Percentiles rank a stretch among this genome's conserved stretches.
Conservation (phyloP, 30 jellyfish, hydroid and myxozoan genomes). For the Cassiopea andromeda region DNA sequence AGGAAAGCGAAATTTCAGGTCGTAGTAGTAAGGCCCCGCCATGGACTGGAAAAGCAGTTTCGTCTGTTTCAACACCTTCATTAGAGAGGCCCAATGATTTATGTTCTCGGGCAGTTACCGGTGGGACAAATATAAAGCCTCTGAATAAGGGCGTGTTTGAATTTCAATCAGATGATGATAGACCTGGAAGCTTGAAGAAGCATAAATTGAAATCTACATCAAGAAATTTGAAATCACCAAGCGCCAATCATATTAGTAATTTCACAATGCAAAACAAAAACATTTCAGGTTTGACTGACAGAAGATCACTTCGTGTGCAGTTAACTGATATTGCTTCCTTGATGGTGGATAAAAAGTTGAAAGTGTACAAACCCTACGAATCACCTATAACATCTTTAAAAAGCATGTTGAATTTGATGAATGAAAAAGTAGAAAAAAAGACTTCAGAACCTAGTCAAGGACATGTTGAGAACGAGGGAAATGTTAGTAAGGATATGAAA, state of each 20-base stretch:
- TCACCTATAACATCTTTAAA: not conserved
- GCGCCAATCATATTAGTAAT: not conserved
- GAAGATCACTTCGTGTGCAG: constrained; percentile 4
- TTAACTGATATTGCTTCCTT: not conserved
- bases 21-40: too few species aligned
- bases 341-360: not conserved
- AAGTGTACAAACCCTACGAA: not conserved
- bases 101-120: not conserved
- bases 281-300: not conserved
- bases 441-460: not conserved
- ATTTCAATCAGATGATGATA: not conserved
- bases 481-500: too few species aligned
- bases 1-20: too few species aligned
- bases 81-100: not conserved
- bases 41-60: too few species aligned
- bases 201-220: not conserved
- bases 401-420: not conserved
- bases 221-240: not conserved
- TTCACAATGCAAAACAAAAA: not conserved
- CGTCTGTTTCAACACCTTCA: not conserved
- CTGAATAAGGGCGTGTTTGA: not conserved
- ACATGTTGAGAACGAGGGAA: not conserved
- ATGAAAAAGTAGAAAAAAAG: not conserved
- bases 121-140: not conserved
- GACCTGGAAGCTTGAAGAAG: not conserved